Conservation (phyloP, 2,888 invertebrate genomes). For the Endomychus coccineus region DNA sequence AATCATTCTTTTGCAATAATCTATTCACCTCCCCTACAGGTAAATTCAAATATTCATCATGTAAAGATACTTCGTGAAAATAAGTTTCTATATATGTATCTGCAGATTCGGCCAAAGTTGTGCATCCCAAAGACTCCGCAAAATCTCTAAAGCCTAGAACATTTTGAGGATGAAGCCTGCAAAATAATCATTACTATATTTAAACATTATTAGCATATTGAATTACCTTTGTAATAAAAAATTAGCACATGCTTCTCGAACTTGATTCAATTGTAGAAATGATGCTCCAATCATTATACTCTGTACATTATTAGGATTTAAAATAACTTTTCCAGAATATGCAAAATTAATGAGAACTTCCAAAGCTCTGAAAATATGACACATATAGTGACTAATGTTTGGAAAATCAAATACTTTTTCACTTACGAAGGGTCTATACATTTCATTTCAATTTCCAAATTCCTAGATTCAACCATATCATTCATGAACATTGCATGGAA, state of each 20-base stretch:
- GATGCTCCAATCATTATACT: constrained; percentile 78
- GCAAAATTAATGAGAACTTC: constrained; percentile 80
- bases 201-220: too few species aligned
- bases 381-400: too few species aligned
- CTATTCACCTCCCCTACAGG: constrained; percentile 56
- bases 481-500: constrained; percentile 87
- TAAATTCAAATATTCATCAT: constrained; percentile 67
- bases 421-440: constrained; percentile 72
- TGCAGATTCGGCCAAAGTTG: constrained; percentile 61
- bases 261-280: constrained; percentile 69
- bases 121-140: constrained; percentile 70
- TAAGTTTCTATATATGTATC: constrained; percentile 74
- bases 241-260: constrained; percentile 75
- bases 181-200: too few species aligned
- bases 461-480: constrained; percentile 79
- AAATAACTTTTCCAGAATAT: constrained; percentile 69
- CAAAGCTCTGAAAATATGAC: constrained; percentile 58
- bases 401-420: constrained; percentile 17
- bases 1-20: constrained; percentile 66
- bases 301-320: constrained; percentile 75
- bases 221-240: constrained; percentile 64
- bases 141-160: constrained; percentile 73
- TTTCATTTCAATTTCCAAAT: constrained; percentile 72
- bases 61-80: constrained; percentile 67
- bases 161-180: constrained; percentile 73